Evolutionary conservation across 2,888 invertebrate species (phyloP).

Genomic region (Nasonia oneida): DNA sequence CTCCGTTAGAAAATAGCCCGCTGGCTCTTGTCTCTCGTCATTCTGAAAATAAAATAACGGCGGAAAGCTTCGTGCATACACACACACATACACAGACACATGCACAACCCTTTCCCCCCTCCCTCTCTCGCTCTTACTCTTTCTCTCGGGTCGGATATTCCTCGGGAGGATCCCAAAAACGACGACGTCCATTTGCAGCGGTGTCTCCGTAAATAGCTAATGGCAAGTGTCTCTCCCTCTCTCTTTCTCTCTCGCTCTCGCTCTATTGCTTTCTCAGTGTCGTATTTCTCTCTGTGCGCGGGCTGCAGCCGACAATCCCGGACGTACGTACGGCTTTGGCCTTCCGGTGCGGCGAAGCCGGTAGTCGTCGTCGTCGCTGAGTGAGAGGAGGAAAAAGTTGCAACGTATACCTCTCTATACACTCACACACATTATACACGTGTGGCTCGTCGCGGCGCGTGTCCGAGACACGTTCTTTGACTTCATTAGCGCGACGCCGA

Average conservation of each 20-base stretch:
- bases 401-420: background rate
- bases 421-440: background rate
- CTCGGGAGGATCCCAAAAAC: constrained; percentile 42
- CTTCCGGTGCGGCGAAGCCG: constrained; percentile 38
- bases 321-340: constrained; percentile 37
- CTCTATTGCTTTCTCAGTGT: constrained; percentile 69
- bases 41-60: constrained; percentile 57
- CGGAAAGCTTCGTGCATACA: background rate
- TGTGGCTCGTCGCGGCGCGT: constrained; percentile 46
- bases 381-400: constrained; percentile 19
- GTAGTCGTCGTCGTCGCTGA: background rate
- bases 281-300: constrained; percentile 70
- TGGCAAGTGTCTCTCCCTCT: constrained; percentile 68
- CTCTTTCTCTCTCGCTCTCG: constrained; percentile 53
- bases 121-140: background rate
- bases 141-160: background rate
- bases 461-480: constrained; percentile 47
- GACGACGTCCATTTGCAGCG: constrained; percentile 73
- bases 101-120: constrained; percentile 33
- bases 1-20: constrained; percentile 46
- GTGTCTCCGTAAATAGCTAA: constrained; percentile 78
- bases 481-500: constrained; percentile 40
- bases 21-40: constrained; percentile 46
- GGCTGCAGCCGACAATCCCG: constrained; percentile 35
- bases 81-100: background rate